Percentiles rank a stretch among this genome's conserved stretches.
Evolutionary conservation across 23 tunicate genomes (phyloP).

Genomic region (Botrylloides violaceus): DNA sequence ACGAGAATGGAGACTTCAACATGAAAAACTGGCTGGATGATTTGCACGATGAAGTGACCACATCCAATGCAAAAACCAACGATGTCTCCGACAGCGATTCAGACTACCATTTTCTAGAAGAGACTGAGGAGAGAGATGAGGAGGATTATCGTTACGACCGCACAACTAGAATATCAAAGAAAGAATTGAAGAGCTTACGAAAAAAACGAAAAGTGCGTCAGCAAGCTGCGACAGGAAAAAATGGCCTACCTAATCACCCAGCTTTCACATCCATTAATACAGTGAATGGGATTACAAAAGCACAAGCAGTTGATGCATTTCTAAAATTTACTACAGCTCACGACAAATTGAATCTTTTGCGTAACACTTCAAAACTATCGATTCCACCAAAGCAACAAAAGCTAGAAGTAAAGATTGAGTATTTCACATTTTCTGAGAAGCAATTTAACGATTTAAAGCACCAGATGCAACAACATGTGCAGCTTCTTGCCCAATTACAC

Average conservation of each 20-base stretch:
- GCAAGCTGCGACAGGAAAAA: too few species aligned
- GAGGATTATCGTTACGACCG: conserved; percentile 19
- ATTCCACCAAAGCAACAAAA: neutral
- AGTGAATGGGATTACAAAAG: too few species aligned
- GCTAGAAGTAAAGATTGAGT: neutral
- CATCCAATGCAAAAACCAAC: neutral
- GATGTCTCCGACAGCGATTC: conserved; percentile 16
- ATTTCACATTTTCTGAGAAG: neutral
- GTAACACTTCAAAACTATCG: neutral
- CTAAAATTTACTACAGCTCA: conserved; percentile 5
- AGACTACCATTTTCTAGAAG: conserved; percentile 12
- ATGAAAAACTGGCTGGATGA: conserved; percentile 12
- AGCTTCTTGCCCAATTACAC: conserved; percentile 10
- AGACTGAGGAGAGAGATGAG: conserved; percentile 7
- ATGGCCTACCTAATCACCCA: too few species aligned
- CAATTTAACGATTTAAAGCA: neutral
- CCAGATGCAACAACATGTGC: conserved; percentile 26
- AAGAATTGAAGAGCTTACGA: conserved; percentile 4
- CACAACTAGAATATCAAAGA: conserved; percentile 12
- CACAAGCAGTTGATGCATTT: conserved; percentile 9
- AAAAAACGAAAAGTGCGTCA: neutral
- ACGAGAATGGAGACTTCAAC: conserved; percentile 14
- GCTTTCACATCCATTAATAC: too few species aligned
- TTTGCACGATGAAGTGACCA: neutral
- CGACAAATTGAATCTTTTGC: conserved; percentile 10